Conservation (phyloP, 2,113 vertebrate genomes). For the Odontesthes bonariensis region DNA sequence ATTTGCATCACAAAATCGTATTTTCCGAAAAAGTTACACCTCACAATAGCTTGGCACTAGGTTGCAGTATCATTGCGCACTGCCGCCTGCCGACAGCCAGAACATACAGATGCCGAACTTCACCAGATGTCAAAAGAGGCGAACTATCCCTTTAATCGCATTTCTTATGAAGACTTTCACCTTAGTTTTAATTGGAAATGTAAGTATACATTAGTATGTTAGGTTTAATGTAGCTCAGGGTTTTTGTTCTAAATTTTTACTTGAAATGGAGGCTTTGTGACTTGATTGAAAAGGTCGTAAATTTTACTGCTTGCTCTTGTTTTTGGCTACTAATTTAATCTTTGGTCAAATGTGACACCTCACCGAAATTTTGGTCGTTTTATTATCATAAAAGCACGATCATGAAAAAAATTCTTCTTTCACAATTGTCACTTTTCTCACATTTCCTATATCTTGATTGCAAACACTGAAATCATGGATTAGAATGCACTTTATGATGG, state of each 20-base stretch:
- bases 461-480: conserved; percentile 29
- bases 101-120: no score
- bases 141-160: no score
- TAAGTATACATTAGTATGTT: conserved; percentile 1
- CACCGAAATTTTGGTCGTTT: background rate
- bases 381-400: background rate
- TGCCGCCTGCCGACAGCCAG: no score
- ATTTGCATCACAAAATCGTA: no score
- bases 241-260: conserved; percentile 7
- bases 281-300: background rate
- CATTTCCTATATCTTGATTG: conserved; percentile 23
- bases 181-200: background rate
- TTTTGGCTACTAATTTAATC: conserved; percentile 25
- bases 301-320: conserved; percentile 7
- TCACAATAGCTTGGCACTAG: no score
- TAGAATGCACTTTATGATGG: conserved; percentile 70
- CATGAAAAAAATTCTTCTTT: background rate
- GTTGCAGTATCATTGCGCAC: no score
- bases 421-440: background rate
- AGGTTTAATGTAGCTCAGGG: conserved; percentile 31
- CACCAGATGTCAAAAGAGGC: no score
- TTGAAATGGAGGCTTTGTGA: conserved; percentile 24
- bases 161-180: background rate
- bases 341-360: background rate
- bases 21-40: no score